A percentile compares a stretch with the other conserved stretches of the same genome.
Conservation (phyloP, 2,797 vertebrate species). For the Tragopan temminckii region DNA sequence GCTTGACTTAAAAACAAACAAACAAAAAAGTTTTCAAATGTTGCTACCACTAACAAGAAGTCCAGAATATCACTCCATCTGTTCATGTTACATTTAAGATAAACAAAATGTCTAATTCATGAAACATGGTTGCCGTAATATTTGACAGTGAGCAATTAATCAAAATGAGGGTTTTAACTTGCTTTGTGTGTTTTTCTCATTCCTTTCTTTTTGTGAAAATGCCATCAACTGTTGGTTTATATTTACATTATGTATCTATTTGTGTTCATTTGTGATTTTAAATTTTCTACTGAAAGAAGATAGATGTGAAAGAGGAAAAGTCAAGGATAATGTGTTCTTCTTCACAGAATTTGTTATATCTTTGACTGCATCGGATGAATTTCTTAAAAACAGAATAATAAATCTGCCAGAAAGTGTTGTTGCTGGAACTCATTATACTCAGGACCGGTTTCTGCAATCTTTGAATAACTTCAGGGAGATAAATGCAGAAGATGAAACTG, state of each 20-base stretch:
- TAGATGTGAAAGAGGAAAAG: not conserved
- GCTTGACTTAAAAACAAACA: not conserved
- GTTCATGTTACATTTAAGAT: not conserved
- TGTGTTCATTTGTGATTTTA: not conserved
- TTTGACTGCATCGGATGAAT: conserved; percentile 88
- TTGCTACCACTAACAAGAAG: not conserved
- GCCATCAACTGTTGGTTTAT: not conserved
- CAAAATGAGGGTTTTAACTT: not conserved
- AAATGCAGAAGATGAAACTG: conserved; percentile 83
- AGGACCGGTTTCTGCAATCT: conserved; percentile 81
- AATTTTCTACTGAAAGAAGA: not conserved
- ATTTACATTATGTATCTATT: not conserved
- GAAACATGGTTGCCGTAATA: not conserved
- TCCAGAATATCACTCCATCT: conserved; percentile 43
- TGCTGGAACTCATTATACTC: conserved; percentile 84
- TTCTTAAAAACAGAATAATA: conserved; percentile 89
- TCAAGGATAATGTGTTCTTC: not conserved
- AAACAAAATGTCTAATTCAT: not conserved
- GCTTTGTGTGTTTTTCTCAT: not conserved
- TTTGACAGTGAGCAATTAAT: not conserved
- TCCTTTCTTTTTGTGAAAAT: not conserved
- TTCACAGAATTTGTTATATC: conserved; percentile 87
- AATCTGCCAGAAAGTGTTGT: conserved; percentile 88
- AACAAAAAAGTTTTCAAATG: not conserved
- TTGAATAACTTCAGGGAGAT: conserved; percentile 83